Evolutionary conservation across 2,888 invertebrate genomes (phyloP).

Genomic region (Tipula unca): DNA sequence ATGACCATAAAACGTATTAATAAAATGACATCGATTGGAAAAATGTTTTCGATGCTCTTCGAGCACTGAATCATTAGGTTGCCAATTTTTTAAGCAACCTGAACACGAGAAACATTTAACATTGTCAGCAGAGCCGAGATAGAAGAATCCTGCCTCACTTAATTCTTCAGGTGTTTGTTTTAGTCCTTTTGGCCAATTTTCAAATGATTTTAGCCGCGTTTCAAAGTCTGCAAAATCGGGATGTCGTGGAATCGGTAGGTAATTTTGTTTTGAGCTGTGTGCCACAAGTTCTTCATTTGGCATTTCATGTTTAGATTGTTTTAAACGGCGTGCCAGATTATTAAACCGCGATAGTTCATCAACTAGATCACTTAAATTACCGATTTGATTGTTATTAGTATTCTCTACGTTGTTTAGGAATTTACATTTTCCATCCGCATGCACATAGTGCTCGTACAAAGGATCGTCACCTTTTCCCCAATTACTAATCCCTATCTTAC

Average conservation of each 20-base stretch:
- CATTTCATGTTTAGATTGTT: background rate
- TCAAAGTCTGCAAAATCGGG: background rate
- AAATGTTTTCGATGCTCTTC: background rate
- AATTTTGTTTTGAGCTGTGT: background rate
- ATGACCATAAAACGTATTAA: background rate
- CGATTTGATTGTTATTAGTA: slow-evolving; percentile 53
- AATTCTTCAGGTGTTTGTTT: slow-evolving; percentile 64
- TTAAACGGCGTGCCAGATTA: slow-evolving; percentile 44
- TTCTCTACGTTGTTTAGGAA: slow-evolving; percentile 53
- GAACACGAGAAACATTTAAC: slow-evolving; percentile 84
- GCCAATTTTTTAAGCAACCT: slow-evolving; percentile 82
- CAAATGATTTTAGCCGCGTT: slow-evolving; percentile 44
- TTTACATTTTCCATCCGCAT: slow-evolving; percentile 73
- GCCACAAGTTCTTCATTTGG: slow-evolving; percentile 3
- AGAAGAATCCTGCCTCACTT: slow-evolving; percentile 79
- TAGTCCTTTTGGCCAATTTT: slow-evolving; percentile 65
- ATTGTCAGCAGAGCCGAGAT: slow-evolving; percentile 72
- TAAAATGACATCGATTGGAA: background rate
- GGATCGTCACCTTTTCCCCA: slow-evolving; percentile 79
- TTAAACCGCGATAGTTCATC: slow-evolving; percentile 37
- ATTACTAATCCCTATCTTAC: slow-evolving; percentile 66
- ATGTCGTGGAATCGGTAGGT: background rate
- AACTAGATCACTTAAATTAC: background rate
- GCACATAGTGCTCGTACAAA: slow-evolving; percentile 60
- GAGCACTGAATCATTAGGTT: slow-evolving; percentile 32